These are phyloP conservation scores for Papilio machaon DNA, from an alignment of 1,140 invertebrate species.

Conservation along the genomic window DNA sequence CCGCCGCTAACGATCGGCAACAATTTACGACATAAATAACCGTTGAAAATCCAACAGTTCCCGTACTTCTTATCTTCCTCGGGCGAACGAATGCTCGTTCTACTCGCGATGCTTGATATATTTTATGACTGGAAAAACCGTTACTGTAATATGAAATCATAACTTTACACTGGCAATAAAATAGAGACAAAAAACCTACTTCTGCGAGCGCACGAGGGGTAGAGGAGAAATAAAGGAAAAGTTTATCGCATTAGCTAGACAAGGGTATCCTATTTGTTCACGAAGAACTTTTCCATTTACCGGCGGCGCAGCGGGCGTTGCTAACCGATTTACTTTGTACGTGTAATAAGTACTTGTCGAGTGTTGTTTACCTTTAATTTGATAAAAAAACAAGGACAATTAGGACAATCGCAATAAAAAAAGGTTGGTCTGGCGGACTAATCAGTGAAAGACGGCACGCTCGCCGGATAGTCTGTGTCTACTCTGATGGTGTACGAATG, in stretches of 20 bases:
- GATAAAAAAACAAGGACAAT: constrained; percentile 33
- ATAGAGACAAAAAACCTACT: background rate
- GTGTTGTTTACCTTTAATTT: constrained; percentile 27
- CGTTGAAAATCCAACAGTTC: constrained; percentile 51
- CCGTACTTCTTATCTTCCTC: constrained; percentile 53
- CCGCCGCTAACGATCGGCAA: constrained; percentile 50
- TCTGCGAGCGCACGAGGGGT: background rate
- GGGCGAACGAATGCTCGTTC: constrained; percentile 45
- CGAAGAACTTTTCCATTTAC: constrained; percentile 36
- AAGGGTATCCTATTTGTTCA: constrained; percentile 24
- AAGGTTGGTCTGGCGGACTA: constrained; percentile 50
- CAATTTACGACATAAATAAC: constrained; percentile 56
- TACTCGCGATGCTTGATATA: constrained; percentile 40
- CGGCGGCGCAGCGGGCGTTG: constrained; percentile 19
- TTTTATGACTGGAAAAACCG: constrained; percentile 39
- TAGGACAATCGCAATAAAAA: constrained; percentile 30
- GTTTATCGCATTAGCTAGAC: constrained; percentile 33
- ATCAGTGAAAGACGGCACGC: constrained; percentile 53
- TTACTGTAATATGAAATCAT: constrained; percentile 32
- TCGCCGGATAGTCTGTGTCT: constrained; percentile 54
- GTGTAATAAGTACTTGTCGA: constrained; percentile 22
- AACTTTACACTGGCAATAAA: constrained; percentile 18
- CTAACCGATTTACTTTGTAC: constrained; percentile 34
- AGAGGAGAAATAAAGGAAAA: constrained; percentile 23
- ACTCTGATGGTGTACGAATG: constrained; percentile 43